Percentiles rank a stretch among this genome's conserved stretches.
Conservation (phyloP, 30 jellyfish, hydroid and myxozoan genomes). For the Hydractinia echinata region DNA sequence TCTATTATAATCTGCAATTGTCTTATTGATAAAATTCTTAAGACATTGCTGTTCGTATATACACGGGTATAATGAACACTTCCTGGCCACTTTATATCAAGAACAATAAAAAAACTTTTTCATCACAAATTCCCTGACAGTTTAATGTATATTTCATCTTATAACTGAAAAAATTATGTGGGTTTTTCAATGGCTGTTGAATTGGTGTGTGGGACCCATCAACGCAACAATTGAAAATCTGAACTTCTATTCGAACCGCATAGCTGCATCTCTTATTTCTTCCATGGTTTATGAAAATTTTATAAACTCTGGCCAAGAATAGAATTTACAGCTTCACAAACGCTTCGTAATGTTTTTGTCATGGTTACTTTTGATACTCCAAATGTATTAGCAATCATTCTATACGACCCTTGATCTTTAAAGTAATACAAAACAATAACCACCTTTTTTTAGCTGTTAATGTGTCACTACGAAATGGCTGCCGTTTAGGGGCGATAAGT, state of each 20-base stretch:
- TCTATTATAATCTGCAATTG: constrained; percentile 26
- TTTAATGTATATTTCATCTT: constrained; percentile 57
- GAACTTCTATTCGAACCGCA: constrained; percentile 33
- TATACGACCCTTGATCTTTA: constrained; percentile 36
- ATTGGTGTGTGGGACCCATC: constrained; percentile 79
- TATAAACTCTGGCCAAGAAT: constrained; percentile 18
- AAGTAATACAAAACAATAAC: constrained; percentile 26
- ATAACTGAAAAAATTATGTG: constrained; percentile 58
- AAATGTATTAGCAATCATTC: constrained; percentile 38
- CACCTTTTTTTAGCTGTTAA: constrained; percentile 28
- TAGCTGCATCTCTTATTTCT: constrained; percentile 29
- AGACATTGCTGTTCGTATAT: constrained; percentile 38
- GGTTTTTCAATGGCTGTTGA: constrained; percentile 57
- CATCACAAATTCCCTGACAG: constrained; percentile 64
- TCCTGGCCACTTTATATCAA: too few species aligned
- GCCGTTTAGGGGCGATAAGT: neutral
- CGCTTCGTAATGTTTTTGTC: constrained; percentile 2
- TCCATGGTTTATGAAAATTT: constrained; percentile 21
- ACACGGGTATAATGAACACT: too few species aligned
- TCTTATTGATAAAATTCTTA: constrained; percentile 30
- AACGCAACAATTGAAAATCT: constrained; percentile 69
- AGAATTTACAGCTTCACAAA: constrained; percentile 1
- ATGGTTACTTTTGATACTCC: constrained; percentile 26
- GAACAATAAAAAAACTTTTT: constrained; percentile 33
- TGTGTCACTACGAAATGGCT: constrained; percentile 8